A percentile compares a stretch with the other conserved stretches of the same genome.
Conservation (phyloP, 1,140 invertebrate species). For the Drosophila nikananu region DNA sequence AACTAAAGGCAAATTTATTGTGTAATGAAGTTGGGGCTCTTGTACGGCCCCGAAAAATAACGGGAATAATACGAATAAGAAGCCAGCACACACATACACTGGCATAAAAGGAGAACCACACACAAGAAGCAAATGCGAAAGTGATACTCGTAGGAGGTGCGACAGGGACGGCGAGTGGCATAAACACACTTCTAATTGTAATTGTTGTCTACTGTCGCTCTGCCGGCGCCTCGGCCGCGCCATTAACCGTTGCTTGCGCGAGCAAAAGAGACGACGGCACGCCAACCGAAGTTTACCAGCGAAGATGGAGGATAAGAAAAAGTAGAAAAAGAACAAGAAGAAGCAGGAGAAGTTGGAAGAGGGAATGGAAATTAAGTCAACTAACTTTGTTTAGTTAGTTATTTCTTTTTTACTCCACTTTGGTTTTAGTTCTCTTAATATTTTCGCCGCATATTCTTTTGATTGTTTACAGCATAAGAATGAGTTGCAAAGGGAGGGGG, state of each 20-base stretch:
- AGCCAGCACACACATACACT: not conserved
- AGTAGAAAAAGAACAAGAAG: not conserved
- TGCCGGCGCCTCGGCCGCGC: slow-evolving; percentile 24
- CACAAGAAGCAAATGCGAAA: slow-evolving; percentile 40
- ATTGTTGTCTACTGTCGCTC: slow-evolving; percentile 60
- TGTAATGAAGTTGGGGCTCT: slow-evolving; percentile 75
- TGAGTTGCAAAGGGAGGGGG: not conserved
- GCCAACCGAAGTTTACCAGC: slow-evolving; percentile 20
- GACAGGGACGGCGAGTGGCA: slow-evolving; percentile 27
- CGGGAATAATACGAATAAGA: slow-evolving; percentile 13
- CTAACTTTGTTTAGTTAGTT: slow-evolving; percentile 12
- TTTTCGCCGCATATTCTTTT: slow-evolving; percentile 1
- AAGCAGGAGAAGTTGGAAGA: not conserved
- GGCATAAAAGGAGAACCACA: slow-evolving; percentile 8
- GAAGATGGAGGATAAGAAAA: not conserved
- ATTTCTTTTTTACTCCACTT: slow-evolving; percentile 5
- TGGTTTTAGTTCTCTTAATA: slow-evolving; percentile 6
- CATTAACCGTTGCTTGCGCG: slow-evolving; percentile 19
- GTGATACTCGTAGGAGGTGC: slow-evolving; percentile 35
- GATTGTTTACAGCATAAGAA: slow-evolving; percentile 4
- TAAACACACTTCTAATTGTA: slow-evolving; percentile 73
- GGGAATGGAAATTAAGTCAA: slow-evolving; percentile 8
- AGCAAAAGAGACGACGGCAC: slow-evolving; percentile 22
- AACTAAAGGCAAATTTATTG: slow-evolving; percentile 51
- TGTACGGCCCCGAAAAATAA: slow-evolving; percentile 29